These are phyloP conservation scores for Anodontia alba DNA, from an alignment of 2,888 invertebrate genomes.

Conservation along the genomic window DNA sequence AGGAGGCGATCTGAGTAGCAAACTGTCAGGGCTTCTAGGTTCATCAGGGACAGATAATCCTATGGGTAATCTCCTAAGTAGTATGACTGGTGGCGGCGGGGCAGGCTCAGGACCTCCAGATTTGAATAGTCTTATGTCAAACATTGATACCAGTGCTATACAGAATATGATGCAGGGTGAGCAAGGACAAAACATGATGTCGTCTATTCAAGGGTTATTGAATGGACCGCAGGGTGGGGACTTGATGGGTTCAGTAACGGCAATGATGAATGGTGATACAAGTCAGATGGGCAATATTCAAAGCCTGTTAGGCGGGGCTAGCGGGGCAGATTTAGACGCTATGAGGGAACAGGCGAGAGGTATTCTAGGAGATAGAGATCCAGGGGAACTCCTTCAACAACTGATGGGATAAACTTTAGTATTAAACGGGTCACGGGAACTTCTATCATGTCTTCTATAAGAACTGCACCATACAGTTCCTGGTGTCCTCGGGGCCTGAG, in stretches of 20 bases:
- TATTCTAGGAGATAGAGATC: slow-evolving; percentile 23
- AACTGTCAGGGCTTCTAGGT: slow-evolving; percentile 23
- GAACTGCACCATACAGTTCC: too few relatives aligned
- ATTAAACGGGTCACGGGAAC: too few relatives aligned
- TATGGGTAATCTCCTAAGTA: slow-evolving; percentile 17
- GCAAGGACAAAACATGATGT: slow-evolving; percentile 48
- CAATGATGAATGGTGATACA: slow-evolving; percentile 49
- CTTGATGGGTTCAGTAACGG: slow-evolving; percentile 51
- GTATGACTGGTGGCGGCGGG: slow-evolving; percentile 27
- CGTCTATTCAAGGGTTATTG: slow-evolving; percentile 38
- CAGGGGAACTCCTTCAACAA: background rate
- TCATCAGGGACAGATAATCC: slow-evolving; percentile 27
- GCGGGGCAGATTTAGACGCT: slow-evolving; percentile 23
- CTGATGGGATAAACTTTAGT: slow-evolving; percentile 2
- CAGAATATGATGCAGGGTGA: slow-evolving; percentile 33
- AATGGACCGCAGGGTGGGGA: slow-evolving; percentile 43
- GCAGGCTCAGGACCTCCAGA: slow-evolving; percentile 17
- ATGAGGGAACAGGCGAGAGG: slow-evolving; percentile 56
- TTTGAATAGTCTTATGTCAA: slow-evolving; percentile 35
- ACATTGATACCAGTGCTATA: slow-evolving; percentile 47
- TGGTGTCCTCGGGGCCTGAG: too few relatives aligned
- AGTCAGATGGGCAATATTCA: slow-evolving; percentile 32
- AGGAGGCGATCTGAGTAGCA: slow-evolving; percentile 16
- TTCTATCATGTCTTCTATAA: too few relatives aligned
- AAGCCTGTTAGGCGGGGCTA: slow-evolving; percentile 31